Evolutionary conservation across 2,113 vertebrate genomes (phyloP).

Genomic region (Nothoprocta perdicaria): DNA sequence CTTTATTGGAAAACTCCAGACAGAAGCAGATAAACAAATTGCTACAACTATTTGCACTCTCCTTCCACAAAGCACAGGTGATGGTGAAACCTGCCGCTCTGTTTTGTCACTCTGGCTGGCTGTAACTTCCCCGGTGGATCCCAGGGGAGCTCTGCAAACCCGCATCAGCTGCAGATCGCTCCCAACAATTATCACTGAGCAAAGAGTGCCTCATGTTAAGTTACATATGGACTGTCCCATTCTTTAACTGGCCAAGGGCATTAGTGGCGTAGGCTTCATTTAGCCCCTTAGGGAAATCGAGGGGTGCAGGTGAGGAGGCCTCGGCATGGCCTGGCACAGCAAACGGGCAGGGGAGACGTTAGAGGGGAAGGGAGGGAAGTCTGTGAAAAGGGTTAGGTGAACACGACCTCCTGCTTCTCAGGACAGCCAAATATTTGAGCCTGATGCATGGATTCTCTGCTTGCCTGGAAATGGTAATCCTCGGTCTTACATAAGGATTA

Average conservation of each 20-base stretch:
- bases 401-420: background rate
- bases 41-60: background rate
- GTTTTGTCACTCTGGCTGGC: background rate
- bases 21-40: background rate
- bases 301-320: background rate
- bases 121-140: background rate
- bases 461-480: background rate
- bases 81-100: background rate
- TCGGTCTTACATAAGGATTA: background rate
- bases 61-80: background rate
- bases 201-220: background rate
- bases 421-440: background rate
- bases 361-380: background rate
- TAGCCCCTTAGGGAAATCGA: background rate
- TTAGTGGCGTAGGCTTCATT: background rate
- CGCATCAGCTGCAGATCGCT: fast-evolving
- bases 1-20: background rate
- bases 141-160: background rate
- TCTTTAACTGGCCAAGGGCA: background rate
- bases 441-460: background rate
- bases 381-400: background rate
- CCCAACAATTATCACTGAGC: background rate
- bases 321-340: fast-evolving
- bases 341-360: background rate
- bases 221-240: background rate